Evolutionary conservation across 2,888 invertebrate species (phyloP), one percentile per base, ranked within the genome.

Genomic region (Troglohyphantes excavatus): DNA sequence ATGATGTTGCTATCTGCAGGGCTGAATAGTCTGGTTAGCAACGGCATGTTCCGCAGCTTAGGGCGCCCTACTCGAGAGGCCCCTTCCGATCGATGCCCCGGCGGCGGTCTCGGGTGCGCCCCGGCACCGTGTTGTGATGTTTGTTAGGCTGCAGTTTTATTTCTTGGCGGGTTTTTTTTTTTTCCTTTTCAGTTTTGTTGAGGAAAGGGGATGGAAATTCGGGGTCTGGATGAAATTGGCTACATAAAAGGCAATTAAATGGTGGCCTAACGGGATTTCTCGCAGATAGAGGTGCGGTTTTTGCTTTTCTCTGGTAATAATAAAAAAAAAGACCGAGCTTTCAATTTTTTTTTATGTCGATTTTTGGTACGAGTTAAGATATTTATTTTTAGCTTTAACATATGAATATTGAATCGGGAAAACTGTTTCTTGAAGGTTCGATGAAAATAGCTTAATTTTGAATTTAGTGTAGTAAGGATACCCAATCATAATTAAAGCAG

Each of bases 231-330:
- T 89, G 79, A 90, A 90, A 90, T 90, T 90, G 89, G 84, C 89
- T 90, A 84, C 81, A 81, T 90, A 81, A 90, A 90, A 84, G 90
- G 90, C 90, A 90, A 90, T 90, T 90, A 90, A 90, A 88, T 27
- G 72, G 72, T 39, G 67, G 43, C 27, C 82, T 89, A 89, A 76
- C 85, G 59, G 76, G 68, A 83, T 89, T 85, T 73, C 88, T 67
- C 82, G 82, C 76, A 43, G 39, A 63, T n/a, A 59, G 26, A 21
- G 61, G 76, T 59, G 78, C 23, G 67, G 17, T 83, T 73, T 63
- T 83, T 61, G 9, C 9, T n/a, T 53, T 53, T 53, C n/a, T 53
- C 39, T 39, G 7, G 2, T 39, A 1, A 39, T 39, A n/a, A n/a
- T n/a, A 39, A 39, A 1, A 39, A 39, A 53, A 27, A 61, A 61